These are phyloP conservation scores for Agrochola lota DNA, from an alignment of 2,888 invertebrate species.

Conservation along the genomic window DNA sequence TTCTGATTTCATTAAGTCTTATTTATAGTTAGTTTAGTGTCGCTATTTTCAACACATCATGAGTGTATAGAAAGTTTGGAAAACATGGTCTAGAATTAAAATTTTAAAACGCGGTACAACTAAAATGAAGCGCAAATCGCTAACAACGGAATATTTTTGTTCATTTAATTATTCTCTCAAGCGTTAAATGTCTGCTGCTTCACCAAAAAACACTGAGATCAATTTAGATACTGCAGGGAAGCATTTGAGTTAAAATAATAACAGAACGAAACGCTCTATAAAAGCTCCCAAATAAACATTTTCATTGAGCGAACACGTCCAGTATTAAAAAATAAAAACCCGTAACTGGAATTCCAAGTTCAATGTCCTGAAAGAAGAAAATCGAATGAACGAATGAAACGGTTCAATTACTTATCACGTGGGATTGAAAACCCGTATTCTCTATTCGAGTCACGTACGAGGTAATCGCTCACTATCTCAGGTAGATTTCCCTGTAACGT, in stretches of 20 bases:
- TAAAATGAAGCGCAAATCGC: not conserved
- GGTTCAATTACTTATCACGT: slow-evolving; percentile 47
- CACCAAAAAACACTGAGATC: slow-evolving; percentile 2
- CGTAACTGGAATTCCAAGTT: slow-evolving; percentile 8
- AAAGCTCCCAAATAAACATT: not conserved
- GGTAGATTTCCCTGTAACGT: slow-evolving; percentile 45
- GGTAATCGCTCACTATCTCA: slow-evolving; percentile 48
- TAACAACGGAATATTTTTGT: not conserved
- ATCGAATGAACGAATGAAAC: slow-evolving; percentile 43
- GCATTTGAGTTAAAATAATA: slow-evolving; percentile 1
- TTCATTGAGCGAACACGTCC: not conserved
- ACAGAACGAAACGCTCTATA: not conserved
- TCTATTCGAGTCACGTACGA: slow-evolving; percentile 50
- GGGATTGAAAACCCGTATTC: slow-evolving; percentile 45
- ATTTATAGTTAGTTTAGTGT: slow-evolving; percentile 2
- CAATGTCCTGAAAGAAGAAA: slow-evolving; percentile 22
- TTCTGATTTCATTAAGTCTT: slow-evolving; percentile 7
- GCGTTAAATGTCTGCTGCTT: not conserved
- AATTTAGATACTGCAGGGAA: not conserved
- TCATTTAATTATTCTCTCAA: slow-evolving; percentile 7
- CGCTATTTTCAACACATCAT: not conserved
- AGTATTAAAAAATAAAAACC: not conserved
- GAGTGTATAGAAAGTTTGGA: not conserved
- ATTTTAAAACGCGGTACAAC: not conserved
- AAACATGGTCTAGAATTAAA: not conserved